Evolutionary conservation across 2,888 invertebrate genomes (phyloP).

Genomic region (Chalcosyrphus nemorum): DNA sequence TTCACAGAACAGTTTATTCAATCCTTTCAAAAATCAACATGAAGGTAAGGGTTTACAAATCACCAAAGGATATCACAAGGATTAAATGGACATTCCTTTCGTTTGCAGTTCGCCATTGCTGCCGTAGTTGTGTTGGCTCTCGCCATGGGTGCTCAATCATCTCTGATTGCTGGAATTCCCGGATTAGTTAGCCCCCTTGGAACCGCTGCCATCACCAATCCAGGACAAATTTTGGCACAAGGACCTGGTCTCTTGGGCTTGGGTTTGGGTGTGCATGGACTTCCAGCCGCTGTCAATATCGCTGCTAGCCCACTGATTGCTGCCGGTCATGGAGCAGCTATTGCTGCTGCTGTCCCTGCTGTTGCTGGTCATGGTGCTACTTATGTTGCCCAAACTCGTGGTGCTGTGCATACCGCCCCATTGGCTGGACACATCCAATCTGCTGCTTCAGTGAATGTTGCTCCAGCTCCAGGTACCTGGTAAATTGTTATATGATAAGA

Average conservation of each 20-base stretch:
- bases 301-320: conserved; percentile 64
- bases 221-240: conserved; percentile 72
- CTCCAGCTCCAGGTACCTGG: conserved; percentile 80
- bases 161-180: conserved; percentile 75
- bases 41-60: conserved; percentile 48
- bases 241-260: conserved; percentile 74
- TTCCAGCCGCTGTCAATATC: conserved; percentile 74
- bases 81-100: conserved; percentile 17
- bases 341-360: conserved; percentile 81
- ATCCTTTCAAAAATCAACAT: conserved; percentile 56
- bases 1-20: conserved; percentile 60
- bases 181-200: conserved; percentile 62
- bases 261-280: conserved; percentile 74
- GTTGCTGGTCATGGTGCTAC: conserved; percentile 79
- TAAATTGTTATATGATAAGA: conserved; percentile 30
- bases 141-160: conserved; percentile 79
- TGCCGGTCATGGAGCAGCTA: conserved; percentile 72
- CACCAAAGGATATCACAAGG: not conserved
- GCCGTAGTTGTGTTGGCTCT: conserved; percentile 79
- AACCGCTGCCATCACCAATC: conserved; percentile 58
- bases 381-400: conserved; percentile 81
- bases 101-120: conserved; percentile 77
- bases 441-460: conserved; percentile 80
- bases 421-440: conserved; percentile 80
- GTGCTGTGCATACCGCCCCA: conserved; percentile 81